Conservation (phyloP, 2,113 vertebrate genomes). For the Microcebus tavaratra region DNA sequence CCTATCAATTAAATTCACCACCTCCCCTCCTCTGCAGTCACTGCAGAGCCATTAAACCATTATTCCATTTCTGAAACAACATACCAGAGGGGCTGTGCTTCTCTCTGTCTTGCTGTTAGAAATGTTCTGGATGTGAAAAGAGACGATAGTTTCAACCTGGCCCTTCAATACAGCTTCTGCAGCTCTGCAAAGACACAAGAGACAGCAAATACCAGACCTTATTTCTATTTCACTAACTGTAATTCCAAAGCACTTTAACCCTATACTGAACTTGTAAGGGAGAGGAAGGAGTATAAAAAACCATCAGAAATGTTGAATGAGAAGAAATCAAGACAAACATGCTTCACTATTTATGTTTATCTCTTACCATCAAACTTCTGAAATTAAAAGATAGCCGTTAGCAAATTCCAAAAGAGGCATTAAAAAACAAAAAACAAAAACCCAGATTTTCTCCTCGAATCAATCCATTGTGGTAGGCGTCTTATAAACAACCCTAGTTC, state of each 20-base stretch:
- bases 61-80: conserved; percentile 8
- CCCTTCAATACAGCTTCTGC: conserved; percentile 98
- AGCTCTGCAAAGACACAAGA: conserved; percentile 89
- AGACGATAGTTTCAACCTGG: conserved; percentile 96
- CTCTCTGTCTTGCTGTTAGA: conserved; percentile 96
- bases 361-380: not conserved
- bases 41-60: not conserved
- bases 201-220: not conserved
- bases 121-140: conserved; percentile 99
- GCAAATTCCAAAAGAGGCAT: not conserved
- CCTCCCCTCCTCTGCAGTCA: not conserved
- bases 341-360: not conserved
- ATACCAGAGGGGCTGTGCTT: conserved; percentile 94
- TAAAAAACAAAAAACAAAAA: not conserved
- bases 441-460: not conserved
- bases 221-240: not conserved
- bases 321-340: not conserved
- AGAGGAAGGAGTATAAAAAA: not conserved
- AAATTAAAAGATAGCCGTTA: not conserved
- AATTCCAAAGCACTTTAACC: not conserved
- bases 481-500: not conserved
- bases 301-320: not conserved
- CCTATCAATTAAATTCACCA: not conserved
- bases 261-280: not conserved
- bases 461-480: not conserved